These are phyloP conservation scores for Diplolepis rosae DNA, from an alignment of 2,888 invertebrate genomes.

Conservation along the genomic window DNA sequence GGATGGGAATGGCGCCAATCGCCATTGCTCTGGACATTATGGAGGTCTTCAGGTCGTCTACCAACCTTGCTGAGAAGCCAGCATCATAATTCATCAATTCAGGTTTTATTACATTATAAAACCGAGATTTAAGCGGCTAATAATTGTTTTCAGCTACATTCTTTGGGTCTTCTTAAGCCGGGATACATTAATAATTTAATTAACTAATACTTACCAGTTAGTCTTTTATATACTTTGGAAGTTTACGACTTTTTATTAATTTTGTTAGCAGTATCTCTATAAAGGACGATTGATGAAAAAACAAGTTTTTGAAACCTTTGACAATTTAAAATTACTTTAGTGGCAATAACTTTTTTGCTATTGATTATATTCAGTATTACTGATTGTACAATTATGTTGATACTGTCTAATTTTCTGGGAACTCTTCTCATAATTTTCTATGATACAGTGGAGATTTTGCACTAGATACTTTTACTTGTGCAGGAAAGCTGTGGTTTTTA, in stretches of 20 bases:
- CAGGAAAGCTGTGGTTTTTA: slow-evolving; percentile 31
- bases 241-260: neutral
- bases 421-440: neutral
- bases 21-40: slow-evolving; percentile 6
- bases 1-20: slow-evolving; percentile 24
- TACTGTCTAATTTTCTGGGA: neutral
- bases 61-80: neutral
- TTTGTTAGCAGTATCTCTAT: neutral
- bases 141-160: neutral
- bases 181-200: neutral
- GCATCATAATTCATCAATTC: neutral
- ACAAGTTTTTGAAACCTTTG: neutral
- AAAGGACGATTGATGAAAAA: neutral
- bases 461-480: neutral
- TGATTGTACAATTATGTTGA: neutral
- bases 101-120: neutral
- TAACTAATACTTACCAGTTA: neutral
- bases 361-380: neutral
- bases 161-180: neutral
- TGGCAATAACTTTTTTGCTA: too few relatives aligned
- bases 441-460: neutral
- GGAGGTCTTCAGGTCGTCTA: neutral
- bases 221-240: neutral
- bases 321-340: neutral
- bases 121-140: neutral